Base-by-base conservation (phyloP, 2,113 vertebrate species). In the Myiozetetes cayanensis region DNA sequence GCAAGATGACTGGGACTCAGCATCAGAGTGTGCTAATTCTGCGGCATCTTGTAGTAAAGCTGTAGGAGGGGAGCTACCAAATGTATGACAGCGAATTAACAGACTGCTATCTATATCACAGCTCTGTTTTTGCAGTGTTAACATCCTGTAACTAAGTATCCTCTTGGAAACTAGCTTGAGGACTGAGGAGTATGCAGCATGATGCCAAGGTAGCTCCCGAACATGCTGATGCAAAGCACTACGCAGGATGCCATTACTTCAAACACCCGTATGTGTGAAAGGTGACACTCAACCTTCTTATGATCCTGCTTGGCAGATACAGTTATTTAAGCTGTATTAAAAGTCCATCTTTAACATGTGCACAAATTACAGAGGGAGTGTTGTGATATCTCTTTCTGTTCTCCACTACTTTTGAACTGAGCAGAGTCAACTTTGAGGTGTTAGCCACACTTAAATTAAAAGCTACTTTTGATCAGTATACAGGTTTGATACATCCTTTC, bases 151-250 rank as follows among this genome's bases (percentile, higher is more conserved):
- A 49, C 56, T 85, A 27, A 72, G 41, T 62, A 79, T 35, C 41
- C 37, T 61, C n/a, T 49, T 56, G 37, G 46, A 86, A 82, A 62
- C 4, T 33, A 23, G 25, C 37, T 1, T 50, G 11, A 27, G 30
- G 52, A 35, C 31, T 41, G 27, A 39, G 10, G 37, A 56, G n/a
- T 41, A 41, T 24, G 20, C 30, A 39, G 11, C 17, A 15, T 11
- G 7, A 30, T 19, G 9, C 16, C 19, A 39, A 18, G 10, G 61
- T 18, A 72, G 46, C 28, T 50, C 70, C 65, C 35, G 22, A 67
- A 11, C 7, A 50, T 0, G 0, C 5, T 44, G 44, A 43, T 56
- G 24, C 0, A 0, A 66, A 37, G 30, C 9, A 13, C 20, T 23
- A 12, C 12, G 19, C 13, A 39, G 18, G 13, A 55, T 52, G 12